Percentiles rank a stretch among this genome's conserved stretches.
Evolutionary conservation across 35 echinoderm and acorn worm species (phyloP).

Genomic region (Hemicentrotus pulcherrimus): DNA sequence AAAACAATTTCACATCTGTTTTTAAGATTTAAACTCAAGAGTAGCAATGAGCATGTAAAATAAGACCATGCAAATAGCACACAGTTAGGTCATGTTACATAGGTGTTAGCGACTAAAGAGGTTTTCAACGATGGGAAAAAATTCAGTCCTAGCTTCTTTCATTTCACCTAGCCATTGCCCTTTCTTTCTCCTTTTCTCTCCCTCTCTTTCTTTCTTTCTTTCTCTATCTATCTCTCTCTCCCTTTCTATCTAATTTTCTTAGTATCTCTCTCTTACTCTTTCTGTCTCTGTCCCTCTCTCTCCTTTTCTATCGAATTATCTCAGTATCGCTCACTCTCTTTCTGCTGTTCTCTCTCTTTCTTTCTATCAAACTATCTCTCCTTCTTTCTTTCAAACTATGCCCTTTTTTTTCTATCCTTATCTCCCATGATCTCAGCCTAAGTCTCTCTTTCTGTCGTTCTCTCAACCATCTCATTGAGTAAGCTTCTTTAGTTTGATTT

Average conservation of each 20-base stretch:
- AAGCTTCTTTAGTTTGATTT: too few relatives aligned
- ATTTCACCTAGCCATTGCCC: neutral
- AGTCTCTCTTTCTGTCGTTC: too few relatives aligned
- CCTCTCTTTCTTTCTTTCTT: neutral
- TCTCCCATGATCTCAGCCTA: neutral
- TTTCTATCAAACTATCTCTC: neutral
- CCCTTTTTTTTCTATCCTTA: neutral
- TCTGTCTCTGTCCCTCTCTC: neutral
- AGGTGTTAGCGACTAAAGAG: neutral
- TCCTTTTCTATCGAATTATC: neutral
- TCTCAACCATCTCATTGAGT: too few relatives aligned
- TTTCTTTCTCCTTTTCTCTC: neutral
- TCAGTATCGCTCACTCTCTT: neutral
- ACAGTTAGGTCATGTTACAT: neutral
- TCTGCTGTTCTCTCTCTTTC: neutral
- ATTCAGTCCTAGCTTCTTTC: neutral
- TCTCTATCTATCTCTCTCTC: neutral
- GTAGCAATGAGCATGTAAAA: neutral
- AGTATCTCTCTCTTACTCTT: neutral
- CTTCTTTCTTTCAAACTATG: neutral
- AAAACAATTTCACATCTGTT: conserved; percentile 19
- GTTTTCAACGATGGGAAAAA: neutral
- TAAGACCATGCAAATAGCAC: neutral
- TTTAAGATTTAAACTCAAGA: neutral
- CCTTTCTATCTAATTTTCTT: neutral